phyloP scores from a whole-genome alignment of 2,113 vertebrate genomes.

The Peromyscus californicus region DNA sequence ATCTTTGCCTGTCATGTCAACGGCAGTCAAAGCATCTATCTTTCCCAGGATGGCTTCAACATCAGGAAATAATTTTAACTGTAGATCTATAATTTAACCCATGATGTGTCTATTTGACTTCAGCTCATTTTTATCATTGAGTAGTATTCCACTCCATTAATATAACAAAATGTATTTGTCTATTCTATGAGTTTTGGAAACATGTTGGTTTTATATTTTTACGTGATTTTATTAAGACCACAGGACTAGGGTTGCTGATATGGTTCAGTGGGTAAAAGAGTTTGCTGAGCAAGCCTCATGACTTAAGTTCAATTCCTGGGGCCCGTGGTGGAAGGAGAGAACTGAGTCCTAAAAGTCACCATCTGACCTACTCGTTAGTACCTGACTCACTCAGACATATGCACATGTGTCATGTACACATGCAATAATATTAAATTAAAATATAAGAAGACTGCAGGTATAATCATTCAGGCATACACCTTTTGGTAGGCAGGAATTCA shows the following conservation, averaged over 20 bases:
- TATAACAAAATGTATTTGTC: neutral
- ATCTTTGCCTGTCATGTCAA: too few species aligned
- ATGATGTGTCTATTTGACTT: neutral
- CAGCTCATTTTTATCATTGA: neutral
- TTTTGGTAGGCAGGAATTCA: neutral
- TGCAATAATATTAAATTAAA: neutral
- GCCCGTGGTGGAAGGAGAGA: neutral
- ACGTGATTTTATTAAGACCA: neutral
- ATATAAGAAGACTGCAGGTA: neutral
- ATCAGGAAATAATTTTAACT: neutral
- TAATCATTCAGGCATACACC: neutral
- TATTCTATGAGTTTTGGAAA: neutral
- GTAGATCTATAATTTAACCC: neutral
- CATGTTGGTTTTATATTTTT: neutral
- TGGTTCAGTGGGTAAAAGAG: neutral
- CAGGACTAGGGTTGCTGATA: neutral
- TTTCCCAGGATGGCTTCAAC: neutral
- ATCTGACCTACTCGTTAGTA: neutral
- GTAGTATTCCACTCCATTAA: neutral
- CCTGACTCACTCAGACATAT: neutral
- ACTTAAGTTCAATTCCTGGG: neutral
- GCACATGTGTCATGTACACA: neutral
- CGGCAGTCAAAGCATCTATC: neutral
- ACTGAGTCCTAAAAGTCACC: neutral
- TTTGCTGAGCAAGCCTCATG: neutral